phyloP scores from a whole-genome alignment of 2,113 vertebrate genomes.

The Petrocephalus zakoni region DNA sequence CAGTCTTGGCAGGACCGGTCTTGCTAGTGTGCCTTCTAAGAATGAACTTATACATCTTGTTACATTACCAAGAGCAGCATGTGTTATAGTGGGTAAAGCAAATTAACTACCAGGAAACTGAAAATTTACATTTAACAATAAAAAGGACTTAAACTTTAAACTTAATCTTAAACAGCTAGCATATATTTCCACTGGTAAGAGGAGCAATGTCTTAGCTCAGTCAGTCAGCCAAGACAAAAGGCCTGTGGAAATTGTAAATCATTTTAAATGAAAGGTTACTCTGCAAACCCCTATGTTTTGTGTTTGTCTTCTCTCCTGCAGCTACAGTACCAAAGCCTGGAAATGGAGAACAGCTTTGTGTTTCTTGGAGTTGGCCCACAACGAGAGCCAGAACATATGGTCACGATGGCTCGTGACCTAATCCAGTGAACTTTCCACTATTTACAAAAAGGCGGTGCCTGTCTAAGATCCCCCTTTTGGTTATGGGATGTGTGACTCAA shows the following conservation, averaged over 20 bases:
- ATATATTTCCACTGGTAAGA: not conserved
- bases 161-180: not conserved
- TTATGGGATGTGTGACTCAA: not conserved
- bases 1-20: too few species aligned
- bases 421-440: not conserved
- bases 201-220: not conserved
- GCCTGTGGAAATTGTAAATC: not conserved
- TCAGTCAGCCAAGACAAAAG: not conserved
- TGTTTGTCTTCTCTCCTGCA: not conserved
- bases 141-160: not conserved
- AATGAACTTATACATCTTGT: not conserved
- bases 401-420: not conserved
- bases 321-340: not conserved
- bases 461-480: not conserved
- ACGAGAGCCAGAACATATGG: not conserved
- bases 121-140: not conserved
- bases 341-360: not conserved
- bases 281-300: not conserved
- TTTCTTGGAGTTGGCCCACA: not conserved
- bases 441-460: not conserved
- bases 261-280: not conserved
- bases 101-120: not conserved
- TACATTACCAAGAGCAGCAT: not conserved
- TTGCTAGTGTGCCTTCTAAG: too few species aligned
- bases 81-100: not conserved